Evolutionary conservation across 1,140 invertebrate genomes (phyloP).

Genomic region (Drosophila burlai): DNA sequence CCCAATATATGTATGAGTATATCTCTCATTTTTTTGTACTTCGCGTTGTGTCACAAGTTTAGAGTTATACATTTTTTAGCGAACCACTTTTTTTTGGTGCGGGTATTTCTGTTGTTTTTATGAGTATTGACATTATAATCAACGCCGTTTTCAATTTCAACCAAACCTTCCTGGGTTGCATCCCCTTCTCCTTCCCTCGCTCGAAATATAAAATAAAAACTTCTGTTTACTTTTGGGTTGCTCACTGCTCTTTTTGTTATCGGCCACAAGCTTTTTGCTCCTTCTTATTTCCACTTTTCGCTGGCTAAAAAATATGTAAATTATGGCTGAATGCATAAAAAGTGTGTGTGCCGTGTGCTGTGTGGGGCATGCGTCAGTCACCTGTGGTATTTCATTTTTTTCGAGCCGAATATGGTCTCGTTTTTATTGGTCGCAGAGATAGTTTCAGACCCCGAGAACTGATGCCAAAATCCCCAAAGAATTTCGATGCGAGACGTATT

Average conservation of each 20-base stretch:
- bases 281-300: constrained; percentile 52
- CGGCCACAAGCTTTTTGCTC: constrained; percentile 28
- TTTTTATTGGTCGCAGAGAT: constrained; percentile 68
- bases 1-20: constrained; percentile 7
- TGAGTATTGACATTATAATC: constrained; percentile 82
- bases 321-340: constrained; percentile 44
- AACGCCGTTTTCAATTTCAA: constrained; percentile 82
- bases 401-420: constrained; percentile 45
- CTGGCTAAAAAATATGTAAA: constrained; percentile 77
- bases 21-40: constrained; percentile 11
- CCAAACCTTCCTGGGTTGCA: constrained; percentile 55
- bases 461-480: constrained; percentile 38
- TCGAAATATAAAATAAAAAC: constrained; percentile 35
- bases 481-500: constrained; percentile 45
- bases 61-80: constrained; percentile 37
- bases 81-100: constrained; percentile 5
- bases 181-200: constrained; percentile 4
- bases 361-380: constrained; percentile 76
- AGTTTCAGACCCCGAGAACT: constrained; percentile 48
- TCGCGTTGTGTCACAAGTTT: constrained; percentile 41
- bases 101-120: constrained; percentile 60
- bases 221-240: constrained; percentile 71
- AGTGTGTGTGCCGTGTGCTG: constrained; percentile 27
- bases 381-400: constrained; percentile 71
- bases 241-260: constrained; percentile 58